These are phyloP conservation scores for Stegophylla sp. DNA, from an alignment of 2,888 invertebrate species.

Conservation along the genomic window DNA sequence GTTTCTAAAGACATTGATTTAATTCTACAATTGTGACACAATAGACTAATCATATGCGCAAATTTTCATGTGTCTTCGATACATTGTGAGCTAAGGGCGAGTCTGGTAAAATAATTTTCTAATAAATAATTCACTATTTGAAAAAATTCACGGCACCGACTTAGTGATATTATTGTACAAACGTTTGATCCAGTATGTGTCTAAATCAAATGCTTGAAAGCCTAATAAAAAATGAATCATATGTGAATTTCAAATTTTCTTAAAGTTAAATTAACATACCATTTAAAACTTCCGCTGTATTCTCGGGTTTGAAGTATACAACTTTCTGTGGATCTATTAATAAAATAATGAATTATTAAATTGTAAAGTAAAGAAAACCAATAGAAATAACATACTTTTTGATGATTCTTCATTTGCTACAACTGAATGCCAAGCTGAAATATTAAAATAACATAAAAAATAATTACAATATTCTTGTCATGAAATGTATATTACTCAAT, in stretches of 20 bases:
- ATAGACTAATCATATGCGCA: slow-evolving; percentile 34
- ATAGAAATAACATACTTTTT: slow-evolving; percentile 39
- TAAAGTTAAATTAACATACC: slow-evolving; percentile 30
- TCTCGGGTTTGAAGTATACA: slow-evolving; percentile 52
- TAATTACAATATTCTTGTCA: too few species aligned
- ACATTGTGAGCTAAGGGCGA: slow-evolving; percentile 54
- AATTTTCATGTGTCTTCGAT: slow-evolving; percentile 37
- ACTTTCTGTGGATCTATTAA: slow-evolving; percentile 35
- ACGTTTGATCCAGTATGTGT: slow-evolving; percentile 62
- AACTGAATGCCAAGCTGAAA: slow-evolving; percentile 57
- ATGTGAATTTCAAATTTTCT: slow-evolving; percentile 4
- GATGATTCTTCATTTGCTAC: slow-evolving; percentile 47
- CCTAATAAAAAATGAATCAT: slow-evolving; percentile 61
- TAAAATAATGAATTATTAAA: not conserved
- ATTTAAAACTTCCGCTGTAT: slow-evolving; percentile 37
- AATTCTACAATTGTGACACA: slow-evolving; percentile 40
- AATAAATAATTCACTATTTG: slow-evolving; percentile 29
- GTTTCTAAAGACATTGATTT: slow-evolving; percentile 35
- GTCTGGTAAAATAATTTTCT: slow-evolving; percentile 47
- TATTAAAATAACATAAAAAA: not conserved
- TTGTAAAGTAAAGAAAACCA: not conserved
- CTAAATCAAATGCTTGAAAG: slow-evolving; percentile 63
- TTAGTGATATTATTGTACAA: slow-evolving; percentile 62
- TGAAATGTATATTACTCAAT: too few species aligned
- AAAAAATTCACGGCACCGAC: slow-evolving; percentile 57